phyloP scores from a whole-genome alignment of 1,140 invertebrate genomes.

The Cydia pomonella region DNA sequence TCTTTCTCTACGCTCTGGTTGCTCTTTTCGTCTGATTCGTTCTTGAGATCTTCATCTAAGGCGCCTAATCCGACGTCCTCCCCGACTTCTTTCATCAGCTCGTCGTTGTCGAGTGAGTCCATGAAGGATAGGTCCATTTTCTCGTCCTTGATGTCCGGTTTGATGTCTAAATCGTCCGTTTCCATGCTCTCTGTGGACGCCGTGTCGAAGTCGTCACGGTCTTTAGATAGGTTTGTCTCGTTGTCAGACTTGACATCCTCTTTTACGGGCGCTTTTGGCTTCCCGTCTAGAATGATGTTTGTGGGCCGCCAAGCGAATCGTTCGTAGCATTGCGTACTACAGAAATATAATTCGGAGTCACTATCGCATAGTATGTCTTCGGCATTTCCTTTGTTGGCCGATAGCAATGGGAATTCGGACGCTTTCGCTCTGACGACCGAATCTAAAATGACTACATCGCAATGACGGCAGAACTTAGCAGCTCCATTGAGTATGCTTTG shows the following conservation, averaged over 20 bases:
- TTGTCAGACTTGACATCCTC: constrained; percentile 71
- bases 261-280: constrained; percentile 61
- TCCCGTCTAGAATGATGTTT: constrained; percentile 77
- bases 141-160: constrained; percentile 77
- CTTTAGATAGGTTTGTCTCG: constrained; percentile 73
- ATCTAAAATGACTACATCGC: constrained; percentile 93
- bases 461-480: constrained; percentile 94
- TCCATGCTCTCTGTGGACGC: constrained; percentile 78
- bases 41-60: constrained; percentile 75
- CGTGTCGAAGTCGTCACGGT: constrained; percentile 73
- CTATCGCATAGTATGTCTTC: constrained; percentile 83
- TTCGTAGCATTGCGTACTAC: constrained; percentile 91
- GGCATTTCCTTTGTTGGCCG: constrained; percentile 84
- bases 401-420: constrained; percentile 88
- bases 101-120: constrained; percentile 76
- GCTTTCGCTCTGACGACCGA: constrained; percentile 90
- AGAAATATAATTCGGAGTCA: constrained; percentile 89
- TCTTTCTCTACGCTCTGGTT: constrained; percentile 83
- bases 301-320: constrained; percentile 82
- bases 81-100: constrained; percentile 81
- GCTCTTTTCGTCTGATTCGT: constrained; percentile 80
- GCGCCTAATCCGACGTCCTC: constrained; percentile 67
- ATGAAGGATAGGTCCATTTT: constrained; percentile 80
- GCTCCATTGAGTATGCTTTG: constrained; percentile 94
- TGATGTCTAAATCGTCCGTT: constrained; percentile 77